A percentile compares a stretch with the other conserved stretches of the same genome.
phyloP scores from a whole-genome alignment of 2,797 vertebrate species.

The Lagorchestes hirsutus region DNA sequence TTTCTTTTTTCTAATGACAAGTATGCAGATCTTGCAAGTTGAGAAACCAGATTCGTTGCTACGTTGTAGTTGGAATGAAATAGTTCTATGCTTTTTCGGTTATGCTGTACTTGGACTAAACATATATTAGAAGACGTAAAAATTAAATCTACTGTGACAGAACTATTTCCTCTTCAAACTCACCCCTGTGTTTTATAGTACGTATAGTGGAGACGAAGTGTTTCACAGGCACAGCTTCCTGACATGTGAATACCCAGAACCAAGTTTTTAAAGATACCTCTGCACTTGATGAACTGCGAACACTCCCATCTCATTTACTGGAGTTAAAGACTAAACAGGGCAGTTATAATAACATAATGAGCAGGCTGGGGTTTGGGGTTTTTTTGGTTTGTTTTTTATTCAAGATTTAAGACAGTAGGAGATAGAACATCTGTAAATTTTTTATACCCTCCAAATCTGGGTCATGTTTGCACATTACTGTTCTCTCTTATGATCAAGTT shows the following conservation, averaged over 20 bases:
- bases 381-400: slow-evolving; percentile 8
- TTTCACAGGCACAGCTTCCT: slow-evolving; percentile 25
- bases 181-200: slow-evolving; percentile 41
- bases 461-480: slow-evolving; percentile 33
- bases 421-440: slow-evolving; percentile 54
- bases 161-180: slow-evolving; percentile 58
- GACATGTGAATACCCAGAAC: slow-evolving; percentile 57
- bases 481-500: slow-evolving; percentile 52
- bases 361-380: not conserved
- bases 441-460: slow-evolving; percentile 36
- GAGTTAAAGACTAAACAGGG: slow-evolving; percentile 47
- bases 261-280: slow-evolving; percentile 48
- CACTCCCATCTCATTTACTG: slow-evolving; percentile 27
- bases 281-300: slow-evolving; percentile 31
- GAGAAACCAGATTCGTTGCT: slow-evolving; percentile 27
- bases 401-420: not conserved
- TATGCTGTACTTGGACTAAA: slow-evolving; percentile 59
- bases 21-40: slow-evolving; percentile 41
- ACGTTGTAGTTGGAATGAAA: slow-evolving; percentile 52
- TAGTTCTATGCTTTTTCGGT: slow-evolving; percentile 46
- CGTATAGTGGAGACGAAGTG: slow-evolving; percentile 29
- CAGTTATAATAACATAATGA: not conserved
- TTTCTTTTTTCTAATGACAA: not conserved
- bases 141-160: slow-evolving; percentile 52
- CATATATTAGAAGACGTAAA: slow-evolving; percentile 60